phyloP scores from a whole-genome alignment of 1,140 invertebrate species.

The Drosophila auraria region DNA sequence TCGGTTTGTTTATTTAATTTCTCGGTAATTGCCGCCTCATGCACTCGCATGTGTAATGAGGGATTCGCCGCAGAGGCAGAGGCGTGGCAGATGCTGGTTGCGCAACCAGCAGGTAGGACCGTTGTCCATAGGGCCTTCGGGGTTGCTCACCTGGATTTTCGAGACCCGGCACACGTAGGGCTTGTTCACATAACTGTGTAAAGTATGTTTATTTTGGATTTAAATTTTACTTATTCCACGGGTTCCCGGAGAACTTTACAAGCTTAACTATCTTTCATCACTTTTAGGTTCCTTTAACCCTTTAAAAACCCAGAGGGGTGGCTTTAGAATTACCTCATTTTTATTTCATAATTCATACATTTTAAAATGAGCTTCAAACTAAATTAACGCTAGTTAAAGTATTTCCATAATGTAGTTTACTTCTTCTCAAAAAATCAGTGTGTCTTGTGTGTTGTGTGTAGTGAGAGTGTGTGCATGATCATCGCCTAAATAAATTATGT shows the following conservation, averaged over 20 bases:
- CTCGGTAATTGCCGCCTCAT: slow-evolving; percentile 78
- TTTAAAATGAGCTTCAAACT: slow-evolving; percentile 62
- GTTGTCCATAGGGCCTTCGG: not conserved
- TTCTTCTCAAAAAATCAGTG: slow-evolving; percentile 43
- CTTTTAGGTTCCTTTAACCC: not conserved
- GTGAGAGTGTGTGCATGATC: slow-evolving; percentile 47
- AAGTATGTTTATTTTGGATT: no score
- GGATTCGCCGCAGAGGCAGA: slow-evolving; percentile 28
- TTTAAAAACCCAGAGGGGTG: not conserved
- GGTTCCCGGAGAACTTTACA: not conserved
- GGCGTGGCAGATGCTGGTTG: slow-evolving; percentile 33
- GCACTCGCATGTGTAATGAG: slow-evolving; percentile 81
- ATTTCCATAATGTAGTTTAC: slow-evolving; percentile 44
- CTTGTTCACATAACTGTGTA: not conserved
- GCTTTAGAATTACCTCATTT: slow-evolving; percentile 37
- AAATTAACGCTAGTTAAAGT: slow-evolving; percentile 77
- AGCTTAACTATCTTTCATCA: no score
- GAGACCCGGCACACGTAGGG: not conserved
- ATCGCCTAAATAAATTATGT: slow-evolving; percentile 65
- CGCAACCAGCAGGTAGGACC: slow-evolving; percentile 26
- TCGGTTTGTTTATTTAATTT: slow-evolving; percentile 80
- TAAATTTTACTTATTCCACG: no score
- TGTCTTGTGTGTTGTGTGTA: slow-evolving; percentile 43
- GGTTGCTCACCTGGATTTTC: not conserved
- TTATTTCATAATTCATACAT: slow-evolving; percentile 53